These are phyloP conservation scores for Lethrus apterus DNA, from an alignment of 1,140 invertebrate species.

Conservation along the genomic window DNA sequence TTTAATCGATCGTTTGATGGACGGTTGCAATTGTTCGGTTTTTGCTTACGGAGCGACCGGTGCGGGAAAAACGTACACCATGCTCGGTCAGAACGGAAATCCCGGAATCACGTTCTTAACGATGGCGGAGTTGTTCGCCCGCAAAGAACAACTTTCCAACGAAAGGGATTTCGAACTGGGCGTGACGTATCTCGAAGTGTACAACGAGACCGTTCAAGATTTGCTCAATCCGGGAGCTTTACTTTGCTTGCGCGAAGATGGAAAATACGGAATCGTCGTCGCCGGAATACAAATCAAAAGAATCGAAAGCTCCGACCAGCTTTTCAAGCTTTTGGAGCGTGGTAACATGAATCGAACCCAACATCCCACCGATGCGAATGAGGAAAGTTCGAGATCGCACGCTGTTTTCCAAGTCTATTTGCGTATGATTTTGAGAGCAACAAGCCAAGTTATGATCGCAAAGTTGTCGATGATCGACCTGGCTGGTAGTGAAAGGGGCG, in stretches of 20 bases:
- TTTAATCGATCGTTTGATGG: slow-evolving; percentile 63
- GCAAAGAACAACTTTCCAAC: slow-evolving; percentile 64
- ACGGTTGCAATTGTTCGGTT: slow-evolving; percentile 87
- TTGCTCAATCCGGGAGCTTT: slow-evolving; percentile 69
- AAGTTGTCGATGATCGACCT: slow-evolving; percentile 93
- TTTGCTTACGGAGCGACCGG: slow-evolving; percentile 92
- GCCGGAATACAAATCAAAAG: slow-evolving; percentile 70
- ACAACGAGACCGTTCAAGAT: slow-evolving; percentile 93
- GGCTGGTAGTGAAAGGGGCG: slow-evolving; percentile 86
- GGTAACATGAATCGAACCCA: slow-evolving; percentile 92
- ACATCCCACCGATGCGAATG: slow-evolving; percentile 95
- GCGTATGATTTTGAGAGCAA: slow-evolving; percentile 27
- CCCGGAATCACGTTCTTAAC: slow-evolving; percentile 93
- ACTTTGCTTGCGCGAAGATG: slow-evolving; percentile 78
- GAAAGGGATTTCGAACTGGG: slow-evolving; percentile 66
- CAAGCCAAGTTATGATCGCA: slow-evolving; percentile 46
- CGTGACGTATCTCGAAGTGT: slow-evolving; percentile 75
- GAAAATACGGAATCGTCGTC: slow-evolving; percentile 73
- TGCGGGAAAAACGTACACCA: slow-evolving; percentile 95
- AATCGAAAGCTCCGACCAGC: slow-evolving; percentile 70
- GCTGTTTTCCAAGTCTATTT: slow-evolving; percentile 78
- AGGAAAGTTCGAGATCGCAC: slow-evolving; percentile 93
- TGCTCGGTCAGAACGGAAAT: slow-evolving; percentile 77
- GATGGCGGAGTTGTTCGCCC: slow-evolving; percentile 79
- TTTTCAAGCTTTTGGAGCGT: slow-evolving; percentile 73